phyloP scores from a whole-genome alignment of 2,888 invertebrate species.

The Chromoteleia sp. region DNA sequence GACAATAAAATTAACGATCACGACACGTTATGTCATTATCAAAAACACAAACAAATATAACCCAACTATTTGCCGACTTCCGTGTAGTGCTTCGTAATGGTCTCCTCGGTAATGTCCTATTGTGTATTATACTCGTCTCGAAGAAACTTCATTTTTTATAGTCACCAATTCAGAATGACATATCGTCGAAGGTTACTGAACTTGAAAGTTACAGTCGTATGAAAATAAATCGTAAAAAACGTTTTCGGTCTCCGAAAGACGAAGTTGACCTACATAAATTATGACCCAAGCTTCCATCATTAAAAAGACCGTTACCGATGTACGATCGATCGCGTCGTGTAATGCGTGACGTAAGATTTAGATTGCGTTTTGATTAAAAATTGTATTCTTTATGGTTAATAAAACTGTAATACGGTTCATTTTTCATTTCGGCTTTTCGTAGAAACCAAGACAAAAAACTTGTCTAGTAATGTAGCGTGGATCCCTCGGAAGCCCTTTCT shows the following conservation, averaged over 20 bases:
- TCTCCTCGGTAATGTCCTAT: neutral
- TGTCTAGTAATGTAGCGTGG: too few relatives aligned
- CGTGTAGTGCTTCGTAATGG: neutral
- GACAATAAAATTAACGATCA: too few relatives aligned
- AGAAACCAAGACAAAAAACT: too few relatives aligned
- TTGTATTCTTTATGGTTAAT: too few relatives aligned
- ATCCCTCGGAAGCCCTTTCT: too few relatives aligned
- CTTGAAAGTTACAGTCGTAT: slow-evolving; percentile 13
- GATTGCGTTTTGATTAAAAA: too few relatives aligned
- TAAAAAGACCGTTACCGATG: slow-evolving; percentile 8
- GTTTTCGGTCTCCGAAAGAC: slow-evolving; percentile 8
- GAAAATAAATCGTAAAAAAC: slow-evolving; percentile 33
- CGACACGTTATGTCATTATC: neutral
- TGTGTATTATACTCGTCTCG: neutral
- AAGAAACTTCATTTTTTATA: too few relatives aligned
- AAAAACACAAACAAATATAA: neutral
- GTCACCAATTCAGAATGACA: slow-evolving; percentile 9
- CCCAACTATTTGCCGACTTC: neutral
- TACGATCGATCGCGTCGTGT: neutral
- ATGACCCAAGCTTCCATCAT: slow-evolving; percentile 16
- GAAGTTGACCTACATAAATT: slow-evolving; percentile 31
- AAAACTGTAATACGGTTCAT: too few relatives aligned
- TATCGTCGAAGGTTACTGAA: slow-evolving; percentile 23
- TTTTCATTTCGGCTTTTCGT: too few relatives aligned
- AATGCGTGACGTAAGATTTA: slow-evolving; percentile 7